Evolutionary conservation across 2,113 vertebrate species (phyloP).

Genomic region (Elephas maximus): DNA sequence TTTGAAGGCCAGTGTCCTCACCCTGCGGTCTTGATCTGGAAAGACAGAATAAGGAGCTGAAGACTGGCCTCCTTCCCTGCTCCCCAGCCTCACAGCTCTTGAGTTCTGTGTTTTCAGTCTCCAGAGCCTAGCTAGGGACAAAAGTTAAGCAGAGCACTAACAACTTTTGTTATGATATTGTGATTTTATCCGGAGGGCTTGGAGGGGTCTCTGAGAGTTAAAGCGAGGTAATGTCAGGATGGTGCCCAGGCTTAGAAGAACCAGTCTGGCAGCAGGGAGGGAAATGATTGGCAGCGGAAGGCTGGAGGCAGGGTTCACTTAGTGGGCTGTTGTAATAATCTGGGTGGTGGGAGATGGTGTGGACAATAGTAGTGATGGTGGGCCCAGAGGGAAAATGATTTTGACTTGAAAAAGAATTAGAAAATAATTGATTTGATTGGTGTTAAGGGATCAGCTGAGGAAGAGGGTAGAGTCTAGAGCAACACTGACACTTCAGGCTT

Average conservation of each 20-base stretch:
- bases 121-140: neutral
- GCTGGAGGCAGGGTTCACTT: neutral
- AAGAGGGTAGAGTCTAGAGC: neutral
- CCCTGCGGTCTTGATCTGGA: neutral
- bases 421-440: neutral
- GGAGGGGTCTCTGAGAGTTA: neutral
- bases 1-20: neutral
- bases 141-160: neutral
- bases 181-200: neutral
- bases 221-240: neutral
- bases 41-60: neutral
- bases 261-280: neutral
- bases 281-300: neutral
- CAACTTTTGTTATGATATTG: neutral
- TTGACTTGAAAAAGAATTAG: constrained; percentile 16
- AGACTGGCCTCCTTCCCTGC: neutral
- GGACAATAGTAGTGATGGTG: neutral
- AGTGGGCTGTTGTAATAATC: too few relatives aligned
- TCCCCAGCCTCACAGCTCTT: neutral
- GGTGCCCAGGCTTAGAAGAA: neutral
- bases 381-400: neutral
- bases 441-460: too few relatives aligned
- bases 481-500: neutral
- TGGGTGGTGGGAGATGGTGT: too few relatives aligned
- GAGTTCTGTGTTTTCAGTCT: neutral